Base-by-base conservation (phyloP, 1,140 invertebrate genomes). In the Zeugodacus cucurbitae region DNA sequence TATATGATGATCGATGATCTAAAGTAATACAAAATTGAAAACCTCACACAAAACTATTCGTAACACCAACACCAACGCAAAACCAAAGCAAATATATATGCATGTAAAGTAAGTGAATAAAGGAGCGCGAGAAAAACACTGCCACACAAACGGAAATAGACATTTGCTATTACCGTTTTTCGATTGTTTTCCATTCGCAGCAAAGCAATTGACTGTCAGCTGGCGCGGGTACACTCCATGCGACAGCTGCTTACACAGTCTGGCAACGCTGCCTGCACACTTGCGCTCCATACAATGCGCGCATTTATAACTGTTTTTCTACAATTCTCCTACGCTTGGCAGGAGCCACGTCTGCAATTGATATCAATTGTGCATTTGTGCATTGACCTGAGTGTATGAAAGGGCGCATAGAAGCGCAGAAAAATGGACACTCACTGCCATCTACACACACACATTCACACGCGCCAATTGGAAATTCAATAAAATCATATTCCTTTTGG, bases 71-170 rank as follows among this genome's bases (percentile, higher is more conserved):
- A 48, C 2, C 2, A 82, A 26, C 34, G 41, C 20, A 7, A 26
- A 48, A 48, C 10, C 17, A 48, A 48, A 29, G 14, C 34, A 20
- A 5, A 48, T 22, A 48, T 3, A 0, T 67, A 14, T 10, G 4
- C 8, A 67, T 34, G 10, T 29, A 32, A 0, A 1, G 8, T 70
- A 70, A 26, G 3, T 0, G 14, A 17, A 20, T 70, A 70, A 48
- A 82, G n/a, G n/a, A 82, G 22, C 11, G n/a, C 41, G 74, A 17
- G 48, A 10, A 48, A 41, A 78, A 44, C n/a, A 54, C 7, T 44
- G 74, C n/a, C 44, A 54, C n/a, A 82, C 70, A 48, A 82, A 82
- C 74, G 74, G 74, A 82, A 82, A 82, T 54, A 82, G 74, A 82
- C 74, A 54, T 82, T 82, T 82, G n/a, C n/a, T 48, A 82, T 29